Evolutionary conservation across 2,888 invertebrate genomes (phyloP).

Genomic region (Melanostoma scalare): DNA sequence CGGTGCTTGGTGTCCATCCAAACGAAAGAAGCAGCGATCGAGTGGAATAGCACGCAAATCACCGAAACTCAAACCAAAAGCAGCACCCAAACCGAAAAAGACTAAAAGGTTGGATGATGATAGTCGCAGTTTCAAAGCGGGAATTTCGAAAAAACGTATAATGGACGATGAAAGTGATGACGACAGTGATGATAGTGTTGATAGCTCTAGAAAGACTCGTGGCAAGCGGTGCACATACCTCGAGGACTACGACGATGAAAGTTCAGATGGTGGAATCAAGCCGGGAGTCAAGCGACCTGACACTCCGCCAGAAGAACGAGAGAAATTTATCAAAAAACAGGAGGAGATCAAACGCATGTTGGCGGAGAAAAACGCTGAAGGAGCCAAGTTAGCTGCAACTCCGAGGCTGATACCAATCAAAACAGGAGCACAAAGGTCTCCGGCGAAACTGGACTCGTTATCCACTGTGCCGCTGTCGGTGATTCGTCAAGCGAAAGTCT

Average conservation of each 20-base stretch:
- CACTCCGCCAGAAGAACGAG: conserved; percentile 82
- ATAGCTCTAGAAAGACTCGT: conserved; percentile 80
- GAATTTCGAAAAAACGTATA: conserved; percentile 85
- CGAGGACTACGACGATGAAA: conserved; percentile 81
- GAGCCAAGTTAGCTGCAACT: conserved; percentile 80
- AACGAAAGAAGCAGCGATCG: conserved; percentile 78
- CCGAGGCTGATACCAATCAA: conserved; percentile 80
- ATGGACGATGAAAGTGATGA: conserved; percentile 88
- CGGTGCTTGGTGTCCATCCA: conserved; percentile 80
- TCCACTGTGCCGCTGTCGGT: conserved; percentile 81
- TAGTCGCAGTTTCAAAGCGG: conserved; percentile 82
- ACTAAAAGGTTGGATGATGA: conserved; percentile 78
- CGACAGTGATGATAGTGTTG: conserved; percentile 83
- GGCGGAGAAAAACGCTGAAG: conserved; percentile 82
- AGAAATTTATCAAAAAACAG: conserved; percentile 81
- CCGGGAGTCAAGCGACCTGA: conserved; percentile 82
- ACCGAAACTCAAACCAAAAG: conserved; percentile 76
- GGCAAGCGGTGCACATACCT: conserved; percentile 81
- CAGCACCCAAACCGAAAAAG: conserved; percentile 75
- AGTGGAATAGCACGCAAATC: conserved; percentile 77
- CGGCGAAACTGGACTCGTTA: conserved; percentile 78
- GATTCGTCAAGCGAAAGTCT: conserved; percentile 81
- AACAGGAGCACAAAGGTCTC: conserved; percentile 74
- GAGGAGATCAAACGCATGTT: conserved; percentile 82
- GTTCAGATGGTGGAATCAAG: conserved; percentile 81